Conservation (phyloP, 1,140 invertebrate species). For the Drosophila navojoa region DNA sequence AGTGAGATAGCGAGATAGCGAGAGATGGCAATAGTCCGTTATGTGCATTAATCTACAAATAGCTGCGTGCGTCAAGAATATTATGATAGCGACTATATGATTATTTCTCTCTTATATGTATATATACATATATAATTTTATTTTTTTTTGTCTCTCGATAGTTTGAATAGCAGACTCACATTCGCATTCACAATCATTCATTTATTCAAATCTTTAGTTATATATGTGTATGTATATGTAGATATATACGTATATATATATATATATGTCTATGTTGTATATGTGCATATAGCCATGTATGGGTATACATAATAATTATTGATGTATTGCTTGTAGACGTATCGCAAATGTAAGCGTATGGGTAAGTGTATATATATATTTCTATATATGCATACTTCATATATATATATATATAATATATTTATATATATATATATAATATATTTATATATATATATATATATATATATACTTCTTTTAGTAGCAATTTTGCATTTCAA, state of each 20-base stretch:
- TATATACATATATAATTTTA: too few relatives aligned
- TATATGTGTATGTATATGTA: constrained; percentile 4
- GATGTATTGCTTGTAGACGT: not conserved
- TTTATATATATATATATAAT: not conserved
- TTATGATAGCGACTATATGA: not conserved
- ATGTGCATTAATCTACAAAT: constrained; percentile 2
- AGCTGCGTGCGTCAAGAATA: not conserved
- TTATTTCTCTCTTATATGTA: not conserved
- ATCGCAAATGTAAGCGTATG: not conserved
- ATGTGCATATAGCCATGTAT: not conserved
- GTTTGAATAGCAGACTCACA: constrained; percentile 1
- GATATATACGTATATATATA: not conserved
- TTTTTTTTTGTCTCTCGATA: not conserved
- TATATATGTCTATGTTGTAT: not conserved
- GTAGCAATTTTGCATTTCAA: constrained; percentile 10
- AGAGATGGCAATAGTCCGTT: constrained; percentile 26
- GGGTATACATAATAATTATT: not conserved
- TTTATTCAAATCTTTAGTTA: not conserved
- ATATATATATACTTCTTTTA: not conserved
- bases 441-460: not conserved
- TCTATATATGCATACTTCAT: not conserved
- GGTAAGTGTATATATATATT: not conserved
- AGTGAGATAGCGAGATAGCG: constrained; percentile 35
- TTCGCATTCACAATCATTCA: not conserved
- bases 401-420: not conserved